Evolutionary conservation across 2,113 vertebrate species (phyloP).

Genomic region (Chlorodrepanis virens): DNA sequence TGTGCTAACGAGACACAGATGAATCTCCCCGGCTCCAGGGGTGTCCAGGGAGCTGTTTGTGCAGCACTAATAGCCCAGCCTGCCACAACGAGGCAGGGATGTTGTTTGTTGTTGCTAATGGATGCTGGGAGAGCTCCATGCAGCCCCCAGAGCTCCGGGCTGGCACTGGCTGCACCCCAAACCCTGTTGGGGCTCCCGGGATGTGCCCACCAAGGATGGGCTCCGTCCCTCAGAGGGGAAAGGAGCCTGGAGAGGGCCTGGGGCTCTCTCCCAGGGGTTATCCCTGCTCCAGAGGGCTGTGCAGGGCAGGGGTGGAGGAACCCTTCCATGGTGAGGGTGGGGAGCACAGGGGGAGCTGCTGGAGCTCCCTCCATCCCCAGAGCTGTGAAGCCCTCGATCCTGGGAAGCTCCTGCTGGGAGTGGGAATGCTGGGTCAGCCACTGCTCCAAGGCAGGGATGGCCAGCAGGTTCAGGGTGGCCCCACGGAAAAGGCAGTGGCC

Average conservation of each 20-base stretch:
- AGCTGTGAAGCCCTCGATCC: accelerated
- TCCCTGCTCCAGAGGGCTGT: background rate
- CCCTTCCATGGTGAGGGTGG: background rate
- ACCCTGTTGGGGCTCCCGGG: accelerated
- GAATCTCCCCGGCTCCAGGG: background rate
- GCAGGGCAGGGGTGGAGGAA: background rate
- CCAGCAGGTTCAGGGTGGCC: background rate
- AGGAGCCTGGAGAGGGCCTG: background rate
- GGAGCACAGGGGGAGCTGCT: background rate
- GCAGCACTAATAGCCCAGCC: conserved; percentile 14
- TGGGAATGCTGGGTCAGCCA: background rate
- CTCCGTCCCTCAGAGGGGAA: background rate
- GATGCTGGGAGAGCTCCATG: background rate
- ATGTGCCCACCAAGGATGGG: background rate
- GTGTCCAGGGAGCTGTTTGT: conserved; percentile 34
- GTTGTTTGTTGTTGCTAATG: background rate
- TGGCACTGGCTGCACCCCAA: background rate
- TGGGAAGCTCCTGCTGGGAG: accelerated
- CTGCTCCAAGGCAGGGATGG: accelerated
- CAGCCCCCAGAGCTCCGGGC: background rate
- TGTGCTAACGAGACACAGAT: conserved; percentile 38
- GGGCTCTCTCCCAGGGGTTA: background rate
- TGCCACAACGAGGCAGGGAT: background rate
- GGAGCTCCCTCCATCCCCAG: background rate
- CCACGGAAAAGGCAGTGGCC: background rate